Base-by-base conservation (phyloP, 2,113 vertebrate genomes). In the Dasypus novemcinctus region DNA sequence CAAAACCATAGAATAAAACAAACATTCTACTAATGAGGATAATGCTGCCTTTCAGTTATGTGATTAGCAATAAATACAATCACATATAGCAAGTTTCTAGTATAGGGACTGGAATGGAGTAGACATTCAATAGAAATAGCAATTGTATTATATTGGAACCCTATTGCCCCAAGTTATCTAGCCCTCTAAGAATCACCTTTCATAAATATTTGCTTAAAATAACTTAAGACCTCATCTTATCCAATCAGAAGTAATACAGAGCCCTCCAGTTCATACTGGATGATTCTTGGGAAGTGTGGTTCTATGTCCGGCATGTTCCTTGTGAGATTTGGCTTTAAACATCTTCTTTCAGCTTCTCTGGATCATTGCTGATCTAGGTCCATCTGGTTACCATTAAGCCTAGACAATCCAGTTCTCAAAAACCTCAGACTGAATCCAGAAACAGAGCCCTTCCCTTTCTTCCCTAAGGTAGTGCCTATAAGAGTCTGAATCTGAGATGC, bases 121-220 rank as follows among this genome's bases (percentile, higher is more conserved):
- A 81, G 41, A 80, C 36, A 81, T n/a, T 82, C 20, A 91, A 82
- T 27, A 72, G 27, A 94, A 96, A 80, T 41, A 41, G 14, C 33
- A 84, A 9, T 54, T 88, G 2, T 80, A 74, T 68, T 69, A 82
- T 36, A 76, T 41, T 25, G 13, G 11, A 85, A 86, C 57, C 69
- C 33, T 43, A 43, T 15, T 92, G 38, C 18, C 18, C 38, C 31
- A 84, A 43, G 9, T 46, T 84, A 95, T 87, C 36, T 93, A 89
- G 29, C 33, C 36, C 85, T 64, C 57, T 41, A 86, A 12, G 21
- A 89, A 79, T 89, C 36, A 87, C 4, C 33, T 75, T 93, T 93
- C 38, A 80, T 96, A 29, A 96, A 75, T 66, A 54, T 46, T 7
- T 59, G 80, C 89, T 59, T 81, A 63, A 76, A 96, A 33, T 82